A percentile compares a stretch with the other conserved stretches of the same genome.
Evolutionary conservation across 64 coral and sea anemone species (phyloP).

Genomic region (Orbicella faveolata): DNA sequence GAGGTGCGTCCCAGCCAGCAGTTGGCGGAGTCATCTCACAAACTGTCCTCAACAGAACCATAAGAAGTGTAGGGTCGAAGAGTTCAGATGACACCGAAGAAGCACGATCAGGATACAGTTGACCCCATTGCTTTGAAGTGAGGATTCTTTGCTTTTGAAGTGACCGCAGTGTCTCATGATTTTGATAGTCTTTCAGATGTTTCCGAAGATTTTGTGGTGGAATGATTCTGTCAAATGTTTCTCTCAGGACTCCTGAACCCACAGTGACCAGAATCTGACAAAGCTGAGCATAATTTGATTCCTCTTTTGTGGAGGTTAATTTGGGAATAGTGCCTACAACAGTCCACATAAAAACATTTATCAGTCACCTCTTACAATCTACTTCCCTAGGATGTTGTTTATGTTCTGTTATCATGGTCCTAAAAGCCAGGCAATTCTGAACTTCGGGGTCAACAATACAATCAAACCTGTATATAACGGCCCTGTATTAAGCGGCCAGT

Average conservation of each 20-base stretch:
- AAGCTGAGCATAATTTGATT: slow-evolving; percentile 33
- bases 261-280: slow-evolving; percentile 36
- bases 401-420: no score
- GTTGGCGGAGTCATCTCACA: slow-evolving; percentile 22
- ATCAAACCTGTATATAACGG: no score
- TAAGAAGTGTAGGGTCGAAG: no score
- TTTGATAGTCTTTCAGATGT: neutral
- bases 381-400: no score
- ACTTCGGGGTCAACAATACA: no score
- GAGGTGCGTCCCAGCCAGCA: slow-evolving; percentile 46
- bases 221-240: slow-evolving; percentile 34
- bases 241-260: slow-evolving; percentile 41
- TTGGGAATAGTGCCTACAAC: neutral
- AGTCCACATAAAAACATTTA: neutral
- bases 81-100: no score
- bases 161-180: neutral
- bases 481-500: no score
- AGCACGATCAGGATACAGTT: slow-evolving; percentile 1
- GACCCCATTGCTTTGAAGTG: slow-evolving; percentile 48
- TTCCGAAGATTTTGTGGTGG: slow-evolving; percentile 36
- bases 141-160: slow-evolving; percentile 24
- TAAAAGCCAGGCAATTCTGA: no score
- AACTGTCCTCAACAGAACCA: neutral
- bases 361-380: neutral
- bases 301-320: neutral